phyloP scores from a whole-genome alignment of 2,797 vertebrate species.

The Hypotaenidia philippensis region DNA sequence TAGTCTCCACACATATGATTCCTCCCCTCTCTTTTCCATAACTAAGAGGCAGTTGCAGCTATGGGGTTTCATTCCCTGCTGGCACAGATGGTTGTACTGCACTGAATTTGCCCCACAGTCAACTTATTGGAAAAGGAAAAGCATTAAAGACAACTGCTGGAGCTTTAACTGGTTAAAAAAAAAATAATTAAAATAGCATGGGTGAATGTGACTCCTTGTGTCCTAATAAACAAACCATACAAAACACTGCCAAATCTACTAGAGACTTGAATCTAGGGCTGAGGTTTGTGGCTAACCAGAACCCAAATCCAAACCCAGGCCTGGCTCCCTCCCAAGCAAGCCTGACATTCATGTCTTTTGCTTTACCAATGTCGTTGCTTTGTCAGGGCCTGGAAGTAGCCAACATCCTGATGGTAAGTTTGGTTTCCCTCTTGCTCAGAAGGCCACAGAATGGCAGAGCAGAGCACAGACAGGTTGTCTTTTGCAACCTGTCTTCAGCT shows the following conservation, averaged over 20 bases:
- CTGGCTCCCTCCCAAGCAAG: background rate
- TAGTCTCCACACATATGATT: background rate
- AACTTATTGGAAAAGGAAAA: background rate
- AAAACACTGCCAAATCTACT: background rate
- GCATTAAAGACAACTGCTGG: background rate
- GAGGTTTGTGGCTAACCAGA: constrained; percentile 7
- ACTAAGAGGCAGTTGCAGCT: background rate
- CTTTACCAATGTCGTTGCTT: background rate
- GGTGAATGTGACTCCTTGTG: background rate
- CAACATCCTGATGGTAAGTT: background rate
- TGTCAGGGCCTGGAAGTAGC: background rate
- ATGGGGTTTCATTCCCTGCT: background rate
- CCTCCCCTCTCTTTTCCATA: background rate
- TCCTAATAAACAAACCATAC: background rate
- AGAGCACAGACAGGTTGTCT: constrained; percentile 16
- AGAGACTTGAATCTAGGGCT: background rate
- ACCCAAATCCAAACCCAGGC: background rate
- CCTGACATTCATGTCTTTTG: background rate
- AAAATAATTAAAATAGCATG: background rate
- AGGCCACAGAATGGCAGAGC: background rate
- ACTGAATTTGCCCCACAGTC: background rate
- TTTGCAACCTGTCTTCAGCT: constrained; percentile 23
- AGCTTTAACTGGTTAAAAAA: background rate
- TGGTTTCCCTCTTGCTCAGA: background rate
- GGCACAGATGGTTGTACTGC: background rate